Percentiles rank a stretch among this genome's conserved stretches.
Conservation (phyloP, 2,797 vertebrate genomes). For the Cryptoprocta ferox region DNA sequence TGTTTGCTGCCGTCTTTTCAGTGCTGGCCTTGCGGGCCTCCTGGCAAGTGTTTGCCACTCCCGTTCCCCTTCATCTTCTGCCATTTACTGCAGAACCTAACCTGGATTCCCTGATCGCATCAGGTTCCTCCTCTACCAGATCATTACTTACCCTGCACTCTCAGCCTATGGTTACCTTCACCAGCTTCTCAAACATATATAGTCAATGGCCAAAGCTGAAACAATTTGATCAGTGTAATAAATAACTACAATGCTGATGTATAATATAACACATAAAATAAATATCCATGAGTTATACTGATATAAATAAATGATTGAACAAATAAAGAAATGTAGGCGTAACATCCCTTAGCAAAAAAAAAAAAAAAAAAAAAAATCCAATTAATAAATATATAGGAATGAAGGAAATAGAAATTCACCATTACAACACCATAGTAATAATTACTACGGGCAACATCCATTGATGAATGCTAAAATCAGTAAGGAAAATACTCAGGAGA, state of each 20-base stretch:
- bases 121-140: background rate
- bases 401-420: background rate
- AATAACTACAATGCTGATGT: background rate
- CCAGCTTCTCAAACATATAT: background rate
- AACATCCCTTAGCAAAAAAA: slow-evolving; percentile 1
- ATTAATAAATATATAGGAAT: slow-evolving; percentile 31
- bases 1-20: background rate
- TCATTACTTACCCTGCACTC: background rate
- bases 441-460: background rate
- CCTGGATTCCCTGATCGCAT: background rate
- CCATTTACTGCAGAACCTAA: background rate
- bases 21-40: background rate
- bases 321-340: background rate
- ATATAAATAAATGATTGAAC: slow-evolving; percentile 1
- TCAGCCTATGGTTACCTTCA: background rate
- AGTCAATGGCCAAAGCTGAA: slow-evolving; percentile 11
- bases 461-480: background rate
- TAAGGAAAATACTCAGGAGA: background rate
- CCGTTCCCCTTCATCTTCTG: background rate
- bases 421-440: background rate
- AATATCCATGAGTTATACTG: background rate
- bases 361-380: background rate
- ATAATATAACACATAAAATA: slow-evolving; percentile 15
- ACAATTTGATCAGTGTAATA: background rate
- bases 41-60: background rate